Percentiles rank a stretch among this genome's conserved stretches.
phyloP scores from a whole-genome alignment of 2,888 invertebrate genomes.

The Caenorhabditis uteleia region DNA sequence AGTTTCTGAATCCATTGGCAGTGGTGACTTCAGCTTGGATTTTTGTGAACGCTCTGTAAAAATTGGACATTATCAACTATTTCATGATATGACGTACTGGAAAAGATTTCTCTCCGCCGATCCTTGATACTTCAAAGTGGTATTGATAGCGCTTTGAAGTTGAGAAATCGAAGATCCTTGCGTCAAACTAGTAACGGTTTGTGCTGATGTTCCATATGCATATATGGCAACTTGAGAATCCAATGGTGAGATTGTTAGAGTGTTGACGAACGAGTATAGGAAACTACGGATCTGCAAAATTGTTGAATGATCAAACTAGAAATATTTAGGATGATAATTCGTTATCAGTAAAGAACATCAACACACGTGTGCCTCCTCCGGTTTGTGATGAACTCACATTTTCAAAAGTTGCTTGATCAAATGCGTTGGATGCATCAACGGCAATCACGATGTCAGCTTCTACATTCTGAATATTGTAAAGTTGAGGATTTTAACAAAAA shows the following conservation, averaged over 20 bases:
- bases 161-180: constrained; percentile 20
- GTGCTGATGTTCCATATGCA: constrained; percentile 34
- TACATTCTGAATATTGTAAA: constrained; percentile 23
- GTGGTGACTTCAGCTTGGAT: constrained; percentile 35
- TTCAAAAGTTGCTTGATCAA: constrained; percentile 17
- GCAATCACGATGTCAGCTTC: constrained; percentile 34
- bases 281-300: constrained; percentile 39
- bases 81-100: constrained; percentile 10
- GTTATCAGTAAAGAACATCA: neutral
- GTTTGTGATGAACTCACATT: constrained; percentile 10
- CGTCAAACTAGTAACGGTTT: constrained; percentile 19
- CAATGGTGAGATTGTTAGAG: constrained; percentile 38
- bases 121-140: constrained; percentile 39
- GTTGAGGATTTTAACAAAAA: neutral
- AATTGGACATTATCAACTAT: neutral
- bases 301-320: constrained; percentile 14
- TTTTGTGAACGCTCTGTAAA: constrained; percentile 38
- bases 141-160: constrained; percentile 32
- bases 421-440: constrained; percentile 33
- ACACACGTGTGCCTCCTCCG: neutral
- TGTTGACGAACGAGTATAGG: constrained; percentile 26
- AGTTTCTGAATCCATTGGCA: constrained; percentile 20
- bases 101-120: constrained; percentile 29
- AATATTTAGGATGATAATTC: constrained; percentile 7
- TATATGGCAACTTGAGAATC: constrained; percentile 46